These are phyloP conservation scores for Netelia melanura DNA, from an alignment of 2,888 invertebrate genomes.

Conservation along the genomic window DNA sequence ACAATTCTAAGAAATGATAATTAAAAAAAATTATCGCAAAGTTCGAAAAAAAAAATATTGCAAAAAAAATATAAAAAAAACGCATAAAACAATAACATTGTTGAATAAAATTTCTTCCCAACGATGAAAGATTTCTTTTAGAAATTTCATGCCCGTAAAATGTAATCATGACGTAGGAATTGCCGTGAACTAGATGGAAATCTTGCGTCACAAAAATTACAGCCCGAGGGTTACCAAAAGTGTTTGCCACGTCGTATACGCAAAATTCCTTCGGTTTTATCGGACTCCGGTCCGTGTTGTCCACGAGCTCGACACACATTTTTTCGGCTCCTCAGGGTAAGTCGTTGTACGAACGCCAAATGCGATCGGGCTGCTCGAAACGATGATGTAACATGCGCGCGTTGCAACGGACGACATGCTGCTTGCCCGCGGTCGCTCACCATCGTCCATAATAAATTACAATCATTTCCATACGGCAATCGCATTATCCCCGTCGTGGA, in stretches of 20 bases:
- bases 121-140: background rate
- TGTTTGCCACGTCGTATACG: conserved; percentile 69
- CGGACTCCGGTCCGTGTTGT: conserved; percentile 30
- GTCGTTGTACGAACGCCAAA: conserved; percentile 21
- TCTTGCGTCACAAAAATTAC: conserved; percentile 65
- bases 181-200: background rate
- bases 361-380: conserved; percentile 29
- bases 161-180: background rate
- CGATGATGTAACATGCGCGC: conserved; percentile 55
- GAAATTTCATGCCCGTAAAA: conserved; percentile 10
- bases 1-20: too few relatives aligned
- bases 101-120: background rate
- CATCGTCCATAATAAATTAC: conserved; percentile 76
- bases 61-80: background rate
- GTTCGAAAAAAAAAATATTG: too few relatives aligned
- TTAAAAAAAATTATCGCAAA: too few relatives aligned
- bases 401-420: conserved; percentile 44
- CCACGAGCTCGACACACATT: conserved; percentile 11
- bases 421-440: conserved; percentile 38
- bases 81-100: background rate
- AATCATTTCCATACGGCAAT: conserved; percentile 78
- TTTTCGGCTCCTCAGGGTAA: background rate
- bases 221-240: conserved; percentile 79
- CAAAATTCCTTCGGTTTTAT: conserved; percentile 34
- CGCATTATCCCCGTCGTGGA: conserved; percentile 71